Conservation (phyloP, 2,797 vertebrate species). For the Sandelia bainsii region DNA sequence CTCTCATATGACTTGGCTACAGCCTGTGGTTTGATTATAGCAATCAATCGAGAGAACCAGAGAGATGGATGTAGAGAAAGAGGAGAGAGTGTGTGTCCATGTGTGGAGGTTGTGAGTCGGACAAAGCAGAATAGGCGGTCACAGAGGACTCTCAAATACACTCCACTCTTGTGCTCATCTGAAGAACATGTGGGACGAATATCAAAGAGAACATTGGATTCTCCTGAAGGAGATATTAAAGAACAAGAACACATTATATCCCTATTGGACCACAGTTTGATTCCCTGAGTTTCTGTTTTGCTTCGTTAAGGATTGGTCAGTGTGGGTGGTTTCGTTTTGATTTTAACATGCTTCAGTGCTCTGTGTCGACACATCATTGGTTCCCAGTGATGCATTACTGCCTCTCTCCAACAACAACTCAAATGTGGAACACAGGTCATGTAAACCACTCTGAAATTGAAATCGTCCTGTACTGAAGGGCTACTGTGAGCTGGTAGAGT, state of each 20-base stretch:
- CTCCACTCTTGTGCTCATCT: conserved; percentile 59
- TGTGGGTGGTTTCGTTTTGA: conserved; percentile 60
- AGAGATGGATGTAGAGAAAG: conserved; percentile 17
- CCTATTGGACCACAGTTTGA: conserved; percentile 27
- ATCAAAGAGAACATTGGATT: conserved; percentile 53
- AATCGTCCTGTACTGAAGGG: conserved; percentile 23
- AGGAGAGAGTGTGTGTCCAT: conserved; percentile 13
- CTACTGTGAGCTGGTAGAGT: conserved; percentile 2
- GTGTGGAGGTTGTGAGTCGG: conserved; percentile 48
- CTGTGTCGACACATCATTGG: conserved; percentile 48
- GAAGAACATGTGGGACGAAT: conserved; percentile 59
- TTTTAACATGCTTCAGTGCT: conserved; percentile 28
- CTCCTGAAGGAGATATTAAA: conserved; percentile 50
- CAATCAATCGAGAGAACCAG: conserved; percentile 60
- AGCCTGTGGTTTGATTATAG: conserved; percentile 67
- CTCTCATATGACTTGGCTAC: conserved; percentile 39
- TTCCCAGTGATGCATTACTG: conserved; percentile 53
- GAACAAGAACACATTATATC: conserved; percentile 30
- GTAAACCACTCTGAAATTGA: conserved; percentile 34
- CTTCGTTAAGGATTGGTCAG: conserved; percentile 21
- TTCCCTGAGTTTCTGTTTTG: conserved; percentile 32
- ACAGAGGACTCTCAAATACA: conserved; percentile 58
- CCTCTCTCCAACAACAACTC: conserved; percentile 42
- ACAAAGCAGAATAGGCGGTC: conserved; percentile 62
- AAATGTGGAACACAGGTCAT: conserved; percentile 40